Evolutionary conservation across 2,113 vertebrate genomes (phyloP).

Genomic region (Chionomys nivalis): DNA sequence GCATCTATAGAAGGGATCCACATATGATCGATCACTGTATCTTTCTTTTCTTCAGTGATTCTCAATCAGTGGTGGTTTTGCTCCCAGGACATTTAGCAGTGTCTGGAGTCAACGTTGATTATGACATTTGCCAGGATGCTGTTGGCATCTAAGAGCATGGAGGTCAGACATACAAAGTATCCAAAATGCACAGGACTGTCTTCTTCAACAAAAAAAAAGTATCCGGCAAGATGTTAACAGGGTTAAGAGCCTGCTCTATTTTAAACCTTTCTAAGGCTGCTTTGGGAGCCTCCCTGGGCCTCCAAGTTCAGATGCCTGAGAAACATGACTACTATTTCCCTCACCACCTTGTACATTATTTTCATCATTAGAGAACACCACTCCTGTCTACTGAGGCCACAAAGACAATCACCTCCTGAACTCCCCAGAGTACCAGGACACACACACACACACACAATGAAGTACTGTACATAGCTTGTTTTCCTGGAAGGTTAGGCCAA

Average conservation of each 20-base stretch:
- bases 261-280: background rate
- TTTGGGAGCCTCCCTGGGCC: background rate
- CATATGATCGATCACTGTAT: background rate
- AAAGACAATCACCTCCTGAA: background rate
- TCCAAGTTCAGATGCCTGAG: background rate
- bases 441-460: no score
- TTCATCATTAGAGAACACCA: background rate
- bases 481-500: background rate
- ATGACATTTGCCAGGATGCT: rapidly evolving
- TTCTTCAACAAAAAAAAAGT: background rate
- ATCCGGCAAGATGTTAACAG: background rate
- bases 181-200: background rate
- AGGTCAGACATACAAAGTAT: background rate
- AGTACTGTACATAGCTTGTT: background rate
- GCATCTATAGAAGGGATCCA: background rate
- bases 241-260: background rate
- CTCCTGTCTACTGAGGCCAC: background rate
- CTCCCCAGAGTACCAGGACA: background rate
- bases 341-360: background rate
- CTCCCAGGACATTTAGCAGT: background rate
- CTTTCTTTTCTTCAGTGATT: background rate
- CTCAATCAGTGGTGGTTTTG: background rate
- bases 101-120: background rate
- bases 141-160: no score
- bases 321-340: background rate